These are phyloP conservation scores for Pantherophis guttatus DNA, from an alignment of 2,113 vertebrate species.

Conservation along the genomic window DNA sequence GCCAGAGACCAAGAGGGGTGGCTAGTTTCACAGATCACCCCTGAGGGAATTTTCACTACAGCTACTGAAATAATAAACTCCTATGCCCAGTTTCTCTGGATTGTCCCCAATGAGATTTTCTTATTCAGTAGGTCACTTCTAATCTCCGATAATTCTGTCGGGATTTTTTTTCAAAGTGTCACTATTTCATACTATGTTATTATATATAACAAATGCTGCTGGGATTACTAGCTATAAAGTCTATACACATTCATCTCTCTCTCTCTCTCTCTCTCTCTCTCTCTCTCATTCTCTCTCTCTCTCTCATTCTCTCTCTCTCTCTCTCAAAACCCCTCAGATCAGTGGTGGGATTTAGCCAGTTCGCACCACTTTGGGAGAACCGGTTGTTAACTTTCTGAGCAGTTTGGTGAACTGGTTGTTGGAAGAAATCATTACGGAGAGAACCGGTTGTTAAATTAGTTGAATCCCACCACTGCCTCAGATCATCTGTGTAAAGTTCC, in stretches of 20 bases:
- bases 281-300: constrained; percentile 31
- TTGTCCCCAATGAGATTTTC: constrained; percentile 65
- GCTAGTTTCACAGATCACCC: constrained; percentile 62
- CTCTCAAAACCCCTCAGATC: background rate
- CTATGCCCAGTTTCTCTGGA: constrained; percentile 46
- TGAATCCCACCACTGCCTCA: background rate
- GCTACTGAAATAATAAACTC: constrained; percentile 84
- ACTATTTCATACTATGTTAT: constrained; percentile 61
- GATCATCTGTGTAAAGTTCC: background rate
- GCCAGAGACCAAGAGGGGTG: constrained; percentile 60
- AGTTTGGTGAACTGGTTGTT: too few relatives aligned
- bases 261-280: constrained; percentile 5
- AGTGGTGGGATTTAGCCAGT: too few relatives aligned
- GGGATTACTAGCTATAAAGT: constrained; percentile 45
- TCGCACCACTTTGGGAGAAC: too few relatives aligned
- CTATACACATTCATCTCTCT: constrained; percentile 34
- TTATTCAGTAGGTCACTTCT: constrained; percentile 62
- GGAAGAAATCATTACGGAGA: too few relatives aligned
- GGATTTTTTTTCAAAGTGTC: constrained; percentile 63
- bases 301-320: constrained; percentile 6
- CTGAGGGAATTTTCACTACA: constrained; percentile 71
- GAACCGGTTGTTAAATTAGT: too few relatives aligned
- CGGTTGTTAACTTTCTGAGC: too few relatives aligned
- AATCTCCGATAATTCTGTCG: constrained; percentile 74
- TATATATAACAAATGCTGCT: constrained; percentile 65